Conservation (phyloP, 2,113 vertebrate species). For the Puntigrus tetrazona region DNA sequence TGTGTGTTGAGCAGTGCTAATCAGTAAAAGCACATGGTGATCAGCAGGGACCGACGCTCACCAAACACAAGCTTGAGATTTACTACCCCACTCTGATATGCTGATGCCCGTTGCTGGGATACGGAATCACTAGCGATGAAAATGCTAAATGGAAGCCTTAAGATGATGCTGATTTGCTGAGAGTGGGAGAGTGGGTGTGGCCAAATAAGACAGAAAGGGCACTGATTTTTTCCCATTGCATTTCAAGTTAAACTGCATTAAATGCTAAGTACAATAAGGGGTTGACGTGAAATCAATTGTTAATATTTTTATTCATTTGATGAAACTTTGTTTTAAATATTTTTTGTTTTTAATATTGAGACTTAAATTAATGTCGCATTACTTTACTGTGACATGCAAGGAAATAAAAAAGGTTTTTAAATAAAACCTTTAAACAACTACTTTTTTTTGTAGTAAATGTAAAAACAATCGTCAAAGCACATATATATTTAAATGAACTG, state of each 20-base stretch:
- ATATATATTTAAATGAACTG: not conserved
- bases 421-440: too few species aligned
- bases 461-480: not conserved
- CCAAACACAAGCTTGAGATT: conserved; percentile 62
- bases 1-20: conserved; percentile 69
- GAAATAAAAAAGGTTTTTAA: not conserved
- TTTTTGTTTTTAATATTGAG: not conserved
- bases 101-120: conserved; percentile 73
- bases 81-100: conserved; percentile 65
- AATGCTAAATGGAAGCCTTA: conserved; percentile 70
- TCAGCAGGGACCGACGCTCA: conserved; percentile 62
- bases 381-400: not conserved
- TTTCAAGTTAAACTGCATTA: not conserved
- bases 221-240: not conserved
- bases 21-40: conserved; percentile 79
- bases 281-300: not conserved
- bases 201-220: not conserved
- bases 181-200: conserved; percentile 20
- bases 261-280: not conserved
- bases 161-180: conserved; percentile 72
- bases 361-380: not conserved
- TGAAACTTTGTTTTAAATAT: not conserved
- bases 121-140: conserved; percentile 74
- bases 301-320: not conserved
- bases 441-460: too few species aligned